Conservation (phyloP, 2,888 invertebrate species). For the Chaetoderma sp. region DNA sequence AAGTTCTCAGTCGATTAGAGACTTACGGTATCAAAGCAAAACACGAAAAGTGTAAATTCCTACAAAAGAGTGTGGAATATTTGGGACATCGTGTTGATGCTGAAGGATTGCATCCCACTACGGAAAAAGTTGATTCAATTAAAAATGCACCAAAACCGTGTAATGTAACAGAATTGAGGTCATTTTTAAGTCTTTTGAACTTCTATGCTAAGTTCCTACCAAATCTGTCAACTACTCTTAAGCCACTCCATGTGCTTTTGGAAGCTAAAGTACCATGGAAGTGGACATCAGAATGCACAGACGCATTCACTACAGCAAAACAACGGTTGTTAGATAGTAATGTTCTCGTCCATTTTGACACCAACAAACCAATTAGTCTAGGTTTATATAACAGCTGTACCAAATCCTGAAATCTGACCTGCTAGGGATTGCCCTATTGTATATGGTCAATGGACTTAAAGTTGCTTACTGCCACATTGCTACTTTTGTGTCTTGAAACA, state of each 20-base stretch:
- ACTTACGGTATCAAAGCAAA: too few species aligned
- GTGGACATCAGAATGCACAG: constrained; percentile 15
- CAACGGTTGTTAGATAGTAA: constrained; percentile 27
- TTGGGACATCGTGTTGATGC: too few species aligned
- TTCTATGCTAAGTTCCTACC: constrained; percentile 1
- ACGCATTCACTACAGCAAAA: constrained; percentile 38
- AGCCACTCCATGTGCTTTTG: constrained; percentile 16
- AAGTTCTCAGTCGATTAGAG: too few species aligned
- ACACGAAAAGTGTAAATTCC: too few species aligned
- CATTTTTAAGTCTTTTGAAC: constrained; percentile 31
- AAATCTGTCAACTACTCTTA: constrained; percentile 4
- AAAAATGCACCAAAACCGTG: constrained; percentile 43
- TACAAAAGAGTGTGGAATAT: constrained; percentile 16
- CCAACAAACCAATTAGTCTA: constrained; percentile 46
- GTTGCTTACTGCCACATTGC: constrained; percentile 15
- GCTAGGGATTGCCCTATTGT: constrained; percentile 10
- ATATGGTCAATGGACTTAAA: too few species aligned
- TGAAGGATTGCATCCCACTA: constrained; percentile 36
- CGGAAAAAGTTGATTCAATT: constrained; percentile 45
- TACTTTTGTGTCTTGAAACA: too few species aligned
- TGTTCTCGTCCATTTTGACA: constrained; percentile 49
- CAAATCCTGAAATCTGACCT: constrained; percentile 57
- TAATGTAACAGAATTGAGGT: constrained; percentile 41
- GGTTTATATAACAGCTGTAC: too few species aligned
- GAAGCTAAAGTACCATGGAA: constrained; percentile 34